Conservation (phyloP, 1,140 invertebrate species). For the Caligus rogercresseyi region DNA sequence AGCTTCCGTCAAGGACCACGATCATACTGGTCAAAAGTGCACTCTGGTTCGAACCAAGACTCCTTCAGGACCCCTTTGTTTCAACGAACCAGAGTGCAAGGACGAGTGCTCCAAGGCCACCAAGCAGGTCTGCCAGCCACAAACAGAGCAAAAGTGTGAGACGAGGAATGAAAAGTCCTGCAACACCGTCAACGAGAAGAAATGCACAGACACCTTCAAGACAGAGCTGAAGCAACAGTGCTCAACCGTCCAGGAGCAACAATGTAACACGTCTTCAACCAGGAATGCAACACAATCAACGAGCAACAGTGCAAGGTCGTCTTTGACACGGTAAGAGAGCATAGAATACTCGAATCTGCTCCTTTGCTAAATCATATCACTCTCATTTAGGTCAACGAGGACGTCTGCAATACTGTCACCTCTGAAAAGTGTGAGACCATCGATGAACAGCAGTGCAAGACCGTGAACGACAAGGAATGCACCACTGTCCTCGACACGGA, state of each 20-base stretch:
- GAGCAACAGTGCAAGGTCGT: conserved; percentile 3
- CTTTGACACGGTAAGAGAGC: neutral
- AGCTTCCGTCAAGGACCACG: too few species aligned
- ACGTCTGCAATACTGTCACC: conserved; percentile 3
- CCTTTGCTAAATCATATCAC: neutral
- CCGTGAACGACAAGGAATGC: neutral
- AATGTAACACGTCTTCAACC: conserved; percentile 6
- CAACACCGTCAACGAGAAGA: conserved; percentile 7
- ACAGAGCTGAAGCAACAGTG: neutral
- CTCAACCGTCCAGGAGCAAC: neutral
- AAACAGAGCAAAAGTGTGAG: neutral
- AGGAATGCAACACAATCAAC: conserved; percentile 2
- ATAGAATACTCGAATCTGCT: neutral
- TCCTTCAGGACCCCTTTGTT: conserved; percentile 1
- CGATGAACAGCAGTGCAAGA: conserved; percentile 7
- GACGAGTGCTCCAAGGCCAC: neutral
- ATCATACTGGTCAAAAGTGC: conserved; percentile 12
- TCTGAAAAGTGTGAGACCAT: conserved; percentile 1
- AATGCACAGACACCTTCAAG: neutral
- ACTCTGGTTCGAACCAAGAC: neutral
- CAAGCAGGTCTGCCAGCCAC: conserved; percentile 6
- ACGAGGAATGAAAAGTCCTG: neutral
- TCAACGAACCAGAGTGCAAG: conserved; percentile 14
- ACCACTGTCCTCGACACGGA: neutral
- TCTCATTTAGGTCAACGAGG: neutral